phyloP scores from a whole-genome alignment of 2,113 vertebrate genomes.

The Furnarius figulus region DNA sequence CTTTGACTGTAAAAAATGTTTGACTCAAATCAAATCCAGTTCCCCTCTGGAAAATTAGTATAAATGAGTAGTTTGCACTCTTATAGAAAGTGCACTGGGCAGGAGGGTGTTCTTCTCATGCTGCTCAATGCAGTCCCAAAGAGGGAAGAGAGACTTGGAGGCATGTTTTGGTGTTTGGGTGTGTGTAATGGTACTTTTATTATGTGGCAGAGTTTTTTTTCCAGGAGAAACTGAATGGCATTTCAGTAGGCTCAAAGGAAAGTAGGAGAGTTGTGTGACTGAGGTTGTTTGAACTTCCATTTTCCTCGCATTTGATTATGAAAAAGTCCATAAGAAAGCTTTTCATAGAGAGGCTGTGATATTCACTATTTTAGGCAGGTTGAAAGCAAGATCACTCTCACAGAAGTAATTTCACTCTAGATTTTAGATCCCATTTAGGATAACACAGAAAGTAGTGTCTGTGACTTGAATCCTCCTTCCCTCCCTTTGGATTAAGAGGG shows the following conservation, averaged over 20 bases:
- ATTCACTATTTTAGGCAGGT: neutral
- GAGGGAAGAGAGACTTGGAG: neutral
- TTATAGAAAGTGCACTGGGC: neutral
- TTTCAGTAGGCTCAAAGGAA: neutral
- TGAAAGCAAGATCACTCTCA: neutral
- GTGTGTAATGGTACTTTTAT: neutral
- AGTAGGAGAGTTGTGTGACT: neutral
- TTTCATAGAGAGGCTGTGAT: neutral
- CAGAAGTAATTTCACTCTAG: neutral
- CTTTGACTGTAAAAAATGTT: accelerated
- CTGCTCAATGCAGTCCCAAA: neutral
- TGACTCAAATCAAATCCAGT: neutral
- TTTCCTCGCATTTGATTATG: neutral
- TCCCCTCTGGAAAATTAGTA: neutral
- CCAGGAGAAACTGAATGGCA: neutral
- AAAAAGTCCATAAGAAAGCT: neutral
- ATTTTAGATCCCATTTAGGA: neutral
- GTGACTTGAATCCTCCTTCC: neutral
- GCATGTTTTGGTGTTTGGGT: neutral
- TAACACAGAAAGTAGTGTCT: neutral
- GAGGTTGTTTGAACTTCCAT: neutral
- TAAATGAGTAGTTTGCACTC: neutral
- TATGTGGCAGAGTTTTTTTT: neutral
- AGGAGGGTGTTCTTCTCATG: neutral
- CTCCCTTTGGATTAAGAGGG: neutral